Percentiles rank a stretch among this genome's conserved stretches.
These are phyloP conservation scores for Anseranas semipalmata DNA, from an alignment of 2,113 vertebrate genomes.

Conservation along the genomic window DNA sequence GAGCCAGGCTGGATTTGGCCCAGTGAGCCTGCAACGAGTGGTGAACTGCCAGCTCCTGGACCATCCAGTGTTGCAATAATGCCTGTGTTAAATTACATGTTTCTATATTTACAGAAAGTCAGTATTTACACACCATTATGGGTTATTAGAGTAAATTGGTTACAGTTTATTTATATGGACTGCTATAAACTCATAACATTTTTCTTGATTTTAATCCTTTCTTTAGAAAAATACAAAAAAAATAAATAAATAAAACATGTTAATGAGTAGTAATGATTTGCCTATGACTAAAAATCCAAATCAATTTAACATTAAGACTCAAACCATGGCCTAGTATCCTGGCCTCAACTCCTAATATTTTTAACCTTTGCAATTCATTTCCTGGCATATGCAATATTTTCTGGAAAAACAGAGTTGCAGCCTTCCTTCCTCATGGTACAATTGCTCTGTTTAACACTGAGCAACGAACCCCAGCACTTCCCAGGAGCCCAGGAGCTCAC, in stretches of 20 bases:
- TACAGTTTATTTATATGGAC: slow-evolving; percentile 81
- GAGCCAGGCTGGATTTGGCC: slow-evolving; percentile 33
- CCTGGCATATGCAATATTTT: background rate
- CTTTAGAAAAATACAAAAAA: slow-evolving; percentile 69
- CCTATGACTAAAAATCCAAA: slow-evolving; percentile 60
- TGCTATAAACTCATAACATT: slow-evolving; percentile 77
- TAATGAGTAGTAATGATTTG: slow-evolving; percentile 65
- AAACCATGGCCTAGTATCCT: background rate
- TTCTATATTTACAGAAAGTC: slow-evolving; percentile 74
- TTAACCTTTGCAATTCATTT: slow-evolving; percentile 32
- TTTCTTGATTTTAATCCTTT: slow-evolving; percentile 73
- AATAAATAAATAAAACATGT: slow-evolving; percentile 58
- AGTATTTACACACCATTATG: slow-evolving; percentile 80
- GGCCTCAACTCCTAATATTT: slow-evolving; percentile 14
- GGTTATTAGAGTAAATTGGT: slow-evolving; percentile 68
- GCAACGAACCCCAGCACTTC: background rate
- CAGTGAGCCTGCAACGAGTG: background rate
- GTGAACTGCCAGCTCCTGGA: slow-evolving; percentile 24
- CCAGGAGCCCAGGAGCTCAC: background rate
- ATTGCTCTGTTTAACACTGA: slow-evolving; percentile 10
- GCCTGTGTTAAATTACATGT: slow-evolving; percentile 67
- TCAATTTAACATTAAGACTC: slow-evolving; percentile 59
- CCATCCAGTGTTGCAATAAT: slow-evolving; percentile 35
- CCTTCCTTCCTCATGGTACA: background rate
- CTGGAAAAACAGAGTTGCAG: slow-evolving; percentile 4